Conservation (phyloP, 2,797 vertebrate species). For the Tangara arthus region DNA sequence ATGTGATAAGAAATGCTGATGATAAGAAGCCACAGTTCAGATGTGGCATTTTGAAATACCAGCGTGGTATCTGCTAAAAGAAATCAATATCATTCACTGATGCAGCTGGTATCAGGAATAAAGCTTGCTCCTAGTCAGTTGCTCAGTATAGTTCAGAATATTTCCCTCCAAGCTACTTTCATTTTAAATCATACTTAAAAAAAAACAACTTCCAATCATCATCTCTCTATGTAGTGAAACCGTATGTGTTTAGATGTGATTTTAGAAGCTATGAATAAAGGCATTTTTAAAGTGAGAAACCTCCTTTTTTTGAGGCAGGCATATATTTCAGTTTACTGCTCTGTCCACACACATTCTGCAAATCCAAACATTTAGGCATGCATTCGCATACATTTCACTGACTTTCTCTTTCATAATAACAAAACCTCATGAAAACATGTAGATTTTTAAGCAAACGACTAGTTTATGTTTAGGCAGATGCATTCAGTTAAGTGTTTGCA, state of each 20-base stretch:
- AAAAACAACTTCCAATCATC: not conserved
- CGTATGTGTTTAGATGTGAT: not conserved
- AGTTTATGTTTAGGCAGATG: not conserved
- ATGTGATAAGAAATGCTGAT: not conserved
- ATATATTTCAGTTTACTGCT: not conserved
- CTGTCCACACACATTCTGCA: not conserved
- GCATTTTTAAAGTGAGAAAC: not conserved
- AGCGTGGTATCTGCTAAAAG: rapidly evolving
- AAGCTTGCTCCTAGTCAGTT: not conserved
- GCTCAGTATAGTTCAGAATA: not conserved
- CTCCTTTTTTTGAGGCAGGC: not conserved
- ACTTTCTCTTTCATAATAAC: not conserved
- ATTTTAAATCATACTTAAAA: not conserved
- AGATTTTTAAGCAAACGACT: not conserved
- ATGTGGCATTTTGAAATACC: not conserved
- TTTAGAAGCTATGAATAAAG: not conserved
- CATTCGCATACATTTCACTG: not conserved
- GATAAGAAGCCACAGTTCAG: not conserved
- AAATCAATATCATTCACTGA: not conserved
- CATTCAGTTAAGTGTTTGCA: not conserved
- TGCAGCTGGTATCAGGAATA: not conserved
- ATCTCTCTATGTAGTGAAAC: not conserved
- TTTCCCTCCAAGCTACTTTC: not conserved
- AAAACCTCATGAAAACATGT: not conserved
- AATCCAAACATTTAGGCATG: not conserved